Evolutionary conservation across 2,113 vertebrate species (phyloP).

Genomic region (Oostethus manadensis): DNA sequence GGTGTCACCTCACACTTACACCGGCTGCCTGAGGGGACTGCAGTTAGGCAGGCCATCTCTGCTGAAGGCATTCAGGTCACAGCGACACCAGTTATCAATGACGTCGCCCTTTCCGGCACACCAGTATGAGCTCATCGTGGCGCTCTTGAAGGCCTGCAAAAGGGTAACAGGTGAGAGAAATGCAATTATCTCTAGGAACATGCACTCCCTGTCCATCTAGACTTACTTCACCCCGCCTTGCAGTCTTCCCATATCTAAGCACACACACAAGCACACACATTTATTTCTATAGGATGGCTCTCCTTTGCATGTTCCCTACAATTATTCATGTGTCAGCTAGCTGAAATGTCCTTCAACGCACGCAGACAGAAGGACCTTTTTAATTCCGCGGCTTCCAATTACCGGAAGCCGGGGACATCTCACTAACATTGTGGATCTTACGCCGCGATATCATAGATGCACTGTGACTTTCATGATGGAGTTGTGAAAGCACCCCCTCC

Average conservation of each 20-base stretch:
- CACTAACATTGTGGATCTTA: constrained; percentile 45
- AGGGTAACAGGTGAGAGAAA: constrained; percentile 71
- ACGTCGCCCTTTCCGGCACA: constrained; percentile 97
- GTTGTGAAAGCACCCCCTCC: constrained; percentile 51
- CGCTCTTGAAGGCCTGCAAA: constrained; percentile 86
- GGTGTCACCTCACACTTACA: constrained; percentile 77
- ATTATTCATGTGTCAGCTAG: constrained; percentile 4
- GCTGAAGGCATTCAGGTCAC: constrained; percentile 93
- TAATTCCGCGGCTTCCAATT: constrained; percentile 58
- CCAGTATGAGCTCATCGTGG: constrained; percentile 98
- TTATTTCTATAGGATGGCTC: constrained; percentile 12
- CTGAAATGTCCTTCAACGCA: constrained; percentile 12
- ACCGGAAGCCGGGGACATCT: constrained; percentile 53
- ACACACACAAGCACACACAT: constrained; percentile 7
- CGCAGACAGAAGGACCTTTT: constrained; percentile 54
- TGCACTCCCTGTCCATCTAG: constrained; percentile 40
- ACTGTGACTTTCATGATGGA: constrained; percentile 60
- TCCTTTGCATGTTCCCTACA: constrained; percentile 7
- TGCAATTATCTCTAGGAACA: constrained; percentile 68
- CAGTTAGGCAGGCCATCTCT: constrained; percentile 93
- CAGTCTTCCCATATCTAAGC: constrained; percentile 10
- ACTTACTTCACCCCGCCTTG: constrained; percentile 22
- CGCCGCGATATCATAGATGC: constrained; percentile 54
- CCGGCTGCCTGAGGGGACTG: constrained; percentile 87
- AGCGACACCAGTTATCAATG: constrained; percentile 98